Evolutionary conservation across 2,888 invertebrate species (phyloP), one percentile per base, ranked within the genome.

Genomic region (Hirtodrosophila alboralis): DNA sequence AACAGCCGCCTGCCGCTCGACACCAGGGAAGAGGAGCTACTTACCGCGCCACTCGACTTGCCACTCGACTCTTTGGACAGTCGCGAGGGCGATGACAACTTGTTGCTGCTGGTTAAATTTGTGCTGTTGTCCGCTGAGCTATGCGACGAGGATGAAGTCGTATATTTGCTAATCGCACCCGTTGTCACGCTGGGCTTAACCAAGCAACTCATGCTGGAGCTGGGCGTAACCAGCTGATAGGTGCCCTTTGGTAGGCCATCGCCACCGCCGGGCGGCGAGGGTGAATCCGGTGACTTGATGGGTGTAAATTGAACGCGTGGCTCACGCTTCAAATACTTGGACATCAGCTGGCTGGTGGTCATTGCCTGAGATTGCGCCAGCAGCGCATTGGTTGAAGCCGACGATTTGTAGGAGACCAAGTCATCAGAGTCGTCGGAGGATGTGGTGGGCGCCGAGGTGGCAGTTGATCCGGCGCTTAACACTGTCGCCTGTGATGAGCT

Each of bases 261-360:
- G 38, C 87, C 66, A 5, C 81, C 75, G 27, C 84, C 86, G 2
- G 90, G 89, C 38, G 90, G 89, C 1, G 89, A 89, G 4, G 90
- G 89, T 6, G 90, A 88, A 23, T 90, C 89, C 44, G 90, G 89
- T 7, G 90, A 89, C 70, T 88, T 88, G 36, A 88, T 90, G 8
- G 89, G 88, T 33, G 89, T 89, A 33, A 90, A 89, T 40, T 90
- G 88, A 2, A 90, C 89, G 8, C 90, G 85, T n/a, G 90, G 90
- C 49, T 90, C 90, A 6, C 90, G 85, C 56, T 90, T 90, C 7
- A 90, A 74, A 71, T 90, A 90, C 49, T 90, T 90, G 4, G 90
- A 90, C 89, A 90, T 89, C 37, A 90, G 77, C 58, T 90, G 90
- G 18, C 89, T 88, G 48, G 90, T 89, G 54, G 90, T 89, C 90